Conservation (phyloP, 2,113 vertebrate species). For the Istiophorus platypterus region DNA sequence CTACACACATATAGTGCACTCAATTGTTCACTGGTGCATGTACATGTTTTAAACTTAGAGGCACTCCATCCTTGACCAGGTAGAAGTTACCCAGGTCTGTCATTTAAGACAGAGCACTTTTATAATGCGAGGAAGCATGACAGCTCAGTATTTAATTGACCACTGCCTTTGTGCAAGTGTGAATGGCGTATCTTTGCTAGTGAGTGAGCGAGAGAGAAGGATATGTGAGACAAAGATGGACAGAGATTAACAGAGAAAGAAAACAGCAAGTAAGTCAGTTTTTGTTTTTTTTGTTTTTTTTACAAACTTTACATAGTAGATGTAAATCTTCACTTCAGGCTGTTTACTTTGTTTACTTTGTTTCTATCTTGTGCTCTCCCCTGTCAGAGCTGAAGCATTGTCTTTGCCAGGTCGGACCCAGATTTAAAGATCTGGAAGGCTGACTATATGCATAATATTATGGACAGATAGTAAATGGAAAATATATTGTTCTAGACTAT, state of each 20-base stretch:
- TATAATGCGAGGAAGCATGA: slow-evolving; percentile 45
- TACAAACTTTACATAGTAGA: neutral
- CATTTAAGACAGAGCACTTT: slow-evolving; percentile 49
- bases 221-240: neutral
- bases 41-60: slow-evolving; percentile 25
- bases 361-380: neutral
- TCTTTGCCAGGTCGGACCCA: slow-evolving; percentile 1
- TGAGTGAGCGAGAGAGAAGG: neutral
- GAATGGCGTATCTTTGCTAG: neutral
- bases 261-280: neutral
- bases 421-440: slow-evolving; percentile 21
- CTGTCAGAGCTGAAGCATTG: neutral
- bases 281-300: slow-evolving; percentile 10
- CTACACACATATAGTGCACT: slow-evolving; percentile 1
- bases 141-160: slow-evolving; percentile 45
- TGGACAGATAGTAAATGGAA: slow-evolving; percentile 1
- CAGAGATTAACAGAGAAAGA: neutral
- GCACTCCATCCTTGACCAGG: slow-evolving; percentile 14
- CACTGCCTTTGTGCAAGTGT: neutral
- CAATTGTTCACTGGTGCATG: slow-evolving; percentile 23
- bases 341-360: slow-evolving; percentile 23
- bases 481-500: neutral
- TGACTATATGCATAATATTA: neutral
- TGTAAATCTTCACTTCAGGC: slow-evolving; percentile 16
- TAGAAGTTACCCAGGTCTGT: slow-evolving; percentile 38